A percentile compares a stretch with the other conserved stretches of the same genome.
These are phyloP conservation scores for Colletes collaris DNA, from an alignment of 2,888 invertebrate species.

Conservation along the genomic window DNA sequence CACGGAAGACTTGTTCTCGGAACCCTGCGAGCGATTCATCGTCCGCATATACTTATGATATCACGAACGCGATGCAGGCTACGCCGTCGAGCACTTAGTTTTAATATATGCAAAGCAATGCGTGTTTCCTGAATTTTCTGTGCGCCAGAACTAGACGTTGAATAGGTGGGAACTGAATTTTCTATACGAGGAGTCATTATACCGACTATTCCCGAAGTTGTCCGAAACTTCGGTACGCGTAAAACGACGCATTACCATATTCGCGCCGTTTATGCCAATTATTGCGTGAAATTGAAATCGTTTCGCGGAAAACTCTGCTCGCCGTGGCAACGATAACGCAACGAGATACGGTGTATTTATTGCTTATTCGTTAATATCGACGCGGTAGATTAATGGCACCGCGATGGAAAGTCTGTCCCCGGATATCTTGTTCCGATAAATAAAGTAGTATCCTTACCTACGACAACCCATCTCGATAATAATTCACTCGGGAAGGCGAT, in stretches of 20 bases:
- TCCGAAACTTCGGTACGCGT: constrained; percentile 32
- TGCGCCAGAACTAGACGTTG: constrained; percentile 39
- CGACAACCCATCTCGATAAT: constrained; percentile 6
- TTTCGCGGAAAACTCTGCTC: constrained; percentile 22
- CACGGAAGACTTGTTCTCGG: constrained; percentile 57
- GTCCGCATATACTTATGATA: constrained; percentile 54
- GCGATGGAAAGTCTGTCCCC: too few species aligned
- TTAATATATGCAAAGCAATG: constrained; percentile 60
- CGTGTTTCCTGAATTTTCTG: constrained; percentile 58
- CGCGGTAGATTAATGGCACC: neutral
- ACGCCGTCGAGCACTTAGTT: constrained; percentile 44
- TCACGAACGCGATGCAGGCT: constrained; percentile 40
- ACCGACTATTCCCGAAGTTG: constrained; percentile 13
- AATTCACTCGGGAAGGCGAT: neutral
- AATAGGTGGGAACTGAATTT: constrained; percentile 52
- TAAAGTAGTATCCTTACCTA: neutral
- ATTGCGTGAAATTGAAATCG: constrained; percentile 55
- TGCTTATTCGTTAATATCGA: constrained; percentile 7
- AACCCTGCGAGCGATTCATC: constrained; percentile 54
- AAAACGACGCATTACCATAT: constrained; percentile 48
- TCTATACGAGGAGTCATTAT: constrained; percentile 40
- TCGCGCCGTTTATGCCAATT: constrained; percentile 54
- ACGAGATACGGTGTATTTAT: constrained; percentile 11
- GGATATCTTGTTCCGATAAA: constrained; percentile 9
- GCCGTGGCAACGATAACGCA: constrained; percentile 16